Evolutionary conservation across 1,140 invertebrate genomes (phyloP), one percentile per base, ranked within the genome.

Genomic region (Aphelinus certus): DNA sequence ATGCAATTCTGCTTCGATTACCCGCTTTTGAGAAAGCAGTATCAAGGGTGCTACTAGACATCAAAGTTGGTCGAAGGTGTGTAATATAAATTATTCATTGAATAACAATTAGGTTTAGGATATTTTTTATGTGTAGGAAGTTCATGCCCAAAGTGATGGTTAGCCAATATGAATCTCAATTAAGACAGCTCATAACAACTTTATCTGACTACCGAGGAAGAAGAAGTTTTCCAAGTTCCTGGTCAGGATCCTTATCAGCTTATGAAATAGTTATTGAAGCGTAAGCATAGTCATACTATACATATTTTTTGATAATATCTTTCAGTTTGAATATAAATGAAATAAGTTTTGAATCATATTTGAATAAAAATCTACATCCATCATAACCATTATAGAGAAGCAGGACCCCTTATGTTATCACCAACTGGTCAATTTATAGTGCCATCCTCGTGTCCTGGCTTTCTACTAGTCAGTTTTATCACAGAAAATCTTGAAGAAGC

Each of bases 351-450:
- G 26, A 26, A 26, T 26, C 26, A 26, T 26, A 26, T 26, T 26
- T 26, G 26, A 26, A 26, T 26, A 26, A 26, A 26, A 26, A 26
- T 26, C 26, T 26, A 26, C 26, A 26, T 26, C 26, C 51, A 53
- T 6, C 4, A 53, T 60, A 60, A 9, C 10, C 26, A 68, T 79
- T 90, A 51, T 82, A 95, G 94, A 42, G 95, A 96, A 87, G 94
- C 95, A 26, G 95, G 96, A 2, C 96, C 96, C 0, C 82, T 98
- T 57, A 97, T 96, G 95, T 90, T 97, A n/a, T 96, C 95, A 5
- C 95, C 95, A 1, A 96, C 94, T 55, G 96, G 96, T 43, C 95
- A 97, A 86, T 95, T 97, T 79, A 96, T 97, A 61, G 95, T 95
- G 0, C 96, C 96, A 46, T 93, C 94, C 26, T 95, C 95, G 0